Base-by-base conservation (phyloP, 2,113 vertebrate species). In the Brachyhypopomus gauderio region DNA sequence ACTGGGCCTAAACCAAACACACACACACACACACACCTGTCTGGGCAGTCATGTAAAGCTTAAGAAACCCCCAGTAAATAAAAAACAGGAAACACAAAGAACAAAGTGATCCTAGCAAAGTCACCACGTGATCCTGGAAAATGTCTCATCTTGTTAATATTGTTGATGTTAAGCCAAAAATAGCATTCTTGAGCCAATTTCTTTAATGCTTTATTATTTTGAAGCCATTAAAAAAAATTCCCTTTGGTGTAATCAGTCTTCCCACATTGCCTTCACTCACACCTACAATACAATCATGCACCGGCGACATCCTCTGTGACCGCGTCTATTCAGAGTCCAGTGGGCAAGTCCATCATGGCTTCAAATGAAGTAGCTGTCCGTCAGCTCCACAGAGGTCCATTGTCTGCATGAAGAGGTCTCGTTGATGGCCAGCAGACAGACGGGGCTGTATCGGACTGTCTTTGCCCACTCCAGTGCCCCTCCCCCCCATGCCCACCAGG, bases 361-460 rank as follows among this genome's bases (percentile, higher is more conserved):
- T 62, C 14, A 25, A 52, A 85, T 85, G 79, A 85, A 81, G 70
- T 82, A 70, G 19, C 75, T 19, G 74, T 70, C 79, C 82, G 84
- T 82, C 41, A 36, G 30, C 30, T 64, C n/a, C 17, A 85, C 64
- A 82, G 72, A 75, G 67, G 56, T 45, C 71, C 34, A 36, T 78
- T 83, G 75, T 76, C 72, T 58, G 5, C 25, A 38, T 78, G 79
- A 85, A 81, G 75, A 74, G 27, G 17, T 52, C 25, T 67, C 48
- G 0, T 22, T 70, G 34, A 58, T 41, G 56, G 36, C 52, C 38
- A 20, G 60, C 78, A 52, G 34, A 52, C 45, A 81, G 63, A 23
- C 9, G 16, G 19, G 25, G 23, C 45, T 38, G 71, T 36, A n/a
- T 9, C 17, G 12, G 27, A 55, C 38, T 4, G 30, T 56, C 60